Conservation (phyloP, 2,113 vertebrate species). For the Pomatorhinus ruficollis region DNA sequence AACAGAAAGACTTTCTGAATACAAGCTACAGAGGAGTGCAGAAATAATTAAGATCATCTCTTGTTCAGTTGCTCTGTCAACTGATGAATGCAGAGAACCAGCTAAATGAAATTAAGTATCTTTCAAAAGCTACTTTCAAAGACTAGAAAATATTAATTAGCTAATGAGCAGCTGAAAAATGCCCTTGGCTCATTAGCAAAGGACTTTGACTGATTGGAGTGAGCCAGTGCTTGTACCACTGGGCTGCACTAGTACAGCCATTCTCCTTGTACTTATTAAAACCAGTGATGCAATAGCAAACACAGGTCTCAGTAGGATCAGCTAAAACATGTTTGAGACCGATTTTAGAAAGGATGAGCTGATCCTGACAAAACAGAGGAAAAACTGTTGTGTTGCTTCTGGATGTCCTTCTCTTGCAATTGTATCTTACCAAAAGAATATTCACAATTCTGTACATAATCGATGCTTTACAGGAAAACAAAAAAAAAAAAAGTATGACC, state of each 20-base stretch:
- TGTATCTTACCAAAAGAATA: background rate
- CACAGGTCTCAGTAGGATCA: background rate
- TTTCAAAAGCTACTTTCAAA: background rate
- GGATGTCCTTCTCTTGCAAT: background rate
- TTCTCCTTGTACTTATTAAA: background rate
- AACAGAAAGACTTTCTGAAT: background rate
- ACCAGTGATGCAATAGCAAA: background rate
- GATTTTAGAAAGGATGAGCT: background rate
- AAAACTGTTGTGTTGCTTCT: background rate
- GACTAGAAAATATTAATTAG: background rate
- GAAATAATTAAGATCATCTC: background rate
- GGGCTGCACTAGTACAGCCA: background rate
- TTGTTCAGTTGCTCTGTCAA: background rate
- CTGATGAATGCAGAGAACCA: background rate
- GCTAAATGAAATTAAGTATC: background rate
- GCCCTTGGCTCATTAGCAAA: background rate
- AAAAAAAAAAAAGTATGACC: background rate
- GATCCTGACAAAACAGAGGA: background rate
- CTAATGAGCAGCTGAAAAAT: background rate
- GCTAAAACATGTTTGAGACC: background rate
- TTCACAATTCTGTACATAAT: background rate
- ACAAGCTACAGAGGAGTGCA: background rate
- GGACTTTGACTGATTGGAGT: background rate
- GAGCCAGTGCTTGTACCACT: background rate
- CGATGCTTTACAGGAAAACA: background rate